These are phyloP conservation scores for Drosophila quasianomalipes DNA, from an alignment of 2,888 invertebrate species.

Conservation along the genomic window DNA sequence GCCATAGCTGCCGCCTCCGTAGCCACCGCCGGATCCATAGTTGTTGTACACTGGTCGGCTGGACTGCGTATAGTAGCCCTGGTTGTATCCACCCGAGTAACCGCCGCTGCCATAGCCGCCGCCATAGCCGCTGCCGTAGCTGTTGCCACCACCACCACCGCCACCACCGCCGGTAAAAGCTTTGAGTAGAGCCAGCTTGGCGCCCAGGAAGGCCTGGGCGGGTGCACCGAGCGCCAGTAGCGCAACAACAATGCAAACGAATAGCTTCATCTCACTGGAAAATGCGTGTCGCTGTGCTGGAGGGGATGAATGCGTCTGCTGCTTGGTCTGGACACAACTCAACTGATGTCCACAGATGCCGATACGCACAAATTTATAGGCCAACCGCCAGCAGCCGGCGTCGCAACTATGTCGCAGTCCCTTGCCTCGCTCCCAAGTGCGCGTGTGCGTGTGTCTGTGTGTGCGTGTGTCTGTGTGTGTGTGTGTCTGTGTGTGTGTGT, in stretches of 20 bases:
- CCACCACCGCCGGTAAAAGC: constrained; percentile 57
- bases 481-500: constrained; percentile 42
- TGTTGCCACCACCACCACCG: constrained; percentile 44
- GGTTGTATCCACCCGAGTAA: constrained; percentile 61
- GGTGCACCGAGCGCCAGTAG: constrained; percentile 72
- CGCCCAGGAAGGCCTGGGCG: constrained; percentile 77
- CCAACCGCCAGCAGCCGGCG: constrained; percentile 49
- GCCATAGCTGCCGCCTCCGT: constrained; percentile 35
- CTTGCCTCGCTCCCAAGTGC: not conserved
- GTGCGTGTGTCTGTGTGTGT: constrained; percentile 14
- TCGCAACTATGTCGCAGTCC: not conserved
- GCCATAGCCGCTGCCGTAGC: constrained; percentile 32
- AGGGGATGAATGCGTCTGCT: constrained; percentile 36
- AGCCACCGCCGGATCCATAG: constrained; percentile 39
- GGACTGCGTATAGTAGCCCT: constrained; percentile 65
- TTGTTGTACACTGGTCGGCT: constrained; percentile 66
- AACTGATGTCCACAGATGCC: constrained; percentile 74
- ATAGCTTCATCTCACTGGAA: constrained; percentile 70
- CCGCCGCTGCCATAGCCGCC: constrained; percentile 50
- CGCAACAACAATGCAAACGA: constrained; percentile 62
- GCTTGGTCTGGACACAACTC: constrained; percentile 57
- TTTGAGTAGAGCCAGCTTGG: constrained; percentile 79
- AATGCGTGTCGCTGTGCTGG: constrained; percentile 8
- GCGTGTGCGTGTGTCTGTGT: not conserved
- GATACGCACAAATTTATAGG: constrained; percentile 82